These are phyloP conservation scores for Acropternis orthonyx DNA, from an alignment of 2,797 vertebrate genomes.

Conservation along the genomic window DNA sequence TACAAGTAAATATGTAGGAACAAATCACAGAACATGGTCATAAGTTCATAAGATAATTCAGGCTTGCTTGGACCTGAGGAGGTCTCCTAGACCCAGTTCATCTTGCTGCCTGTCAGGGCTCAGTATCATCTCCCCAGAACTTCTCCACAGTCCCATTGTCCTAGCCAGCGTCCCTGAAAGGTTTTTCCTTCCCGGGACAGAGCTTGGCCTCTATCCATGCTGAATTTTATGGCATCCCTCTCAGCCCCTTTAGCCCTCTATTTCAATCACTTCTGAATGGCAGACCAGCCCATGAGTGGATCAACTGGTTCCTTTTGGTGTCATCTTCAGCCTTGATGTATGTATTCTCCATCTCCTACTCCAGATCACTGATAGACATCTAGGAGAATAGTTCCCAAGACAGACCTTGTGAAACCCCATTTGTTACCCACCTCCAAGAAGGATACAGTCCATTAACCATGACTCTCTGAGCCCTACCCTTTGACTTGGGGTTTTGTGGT, in stretches of 20 bases:
- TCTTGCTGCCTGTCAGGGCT: rapidly evolving
- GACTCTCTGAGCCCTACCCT: background rate
- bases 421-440: background rate
- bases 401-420: rapidly evolving
- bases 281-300: background rate
- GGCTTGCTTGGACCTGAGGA: background rate
- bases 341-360: background rate
- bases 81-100: background rate
- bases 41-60: background rate
- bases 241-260: rapidly evolving
- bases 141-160: rapidly evolving
- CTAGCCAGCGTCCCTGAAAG: background rate
- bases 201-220: background rate
- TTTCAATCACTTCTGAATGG: background rate
- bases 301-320: background rate
- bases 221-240: background rate
- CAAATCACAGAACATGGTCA: background rate
- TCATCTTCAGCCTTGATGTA: background rate
- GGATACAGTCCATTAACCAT: background rate
- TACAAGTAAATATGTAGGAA: background rate
- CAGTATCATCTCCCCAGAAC: background rate
- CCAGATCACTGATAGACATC: background rate
- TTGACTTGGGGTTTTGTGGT: rapidly evolving
- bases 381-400: background rate
- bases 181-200: background rate